Base-by-base conservation (phyloP, 2,888 invertebrate species). In the Myathropa florea region DNA sequence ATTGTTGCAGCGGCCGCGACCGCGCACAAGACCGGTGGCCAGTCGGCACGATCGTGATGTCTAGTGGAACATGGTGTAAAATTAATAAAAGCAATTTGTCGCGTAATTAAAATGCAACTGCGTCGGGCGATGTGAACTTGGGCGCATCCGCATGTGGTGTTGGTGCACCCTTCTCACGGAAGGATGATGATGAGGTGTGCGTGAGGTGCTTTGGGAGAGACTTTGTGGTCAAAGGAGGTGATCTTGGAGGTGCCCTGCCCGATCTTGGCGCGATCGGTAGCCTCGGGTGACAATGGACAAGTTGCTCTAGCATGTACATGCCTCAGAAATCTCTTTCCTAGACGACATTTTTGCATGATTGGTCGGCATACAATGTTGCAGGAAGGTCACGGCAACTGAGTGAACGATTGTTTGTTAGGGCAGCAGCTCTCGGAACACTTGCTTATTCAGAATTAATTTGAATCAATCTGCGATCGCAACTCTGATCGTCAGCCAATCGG, bases 81-180 rank as follows among this genome's bases (percentile, higher is more conserved):
- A 83, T 86, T 70, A 83, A 86, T 86, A 83, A 83, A 86, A 79
- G 86, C 79, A 86, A 86, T 86, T 86, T 86, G 86, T 86, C 86
- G 67, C 78, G 63, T 79, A 86, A 86, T 86, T 86, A 86, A 86
- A 86, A 86, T 86, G 86, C 86, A 70, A 67, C 61, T 75, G 59
- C 26, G 75, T 78, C 75, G 83, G 75, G 78, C 73, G 59, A 73
- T 64, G 72, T 68, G 77, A 81, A 73, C 76, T 68, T 81, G 81
- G 72, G 67, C 68, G 77, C 85, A 84, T 77, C 82, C 81, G 81
- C 63, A 76, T 57, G 57, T 6, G 57, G 9, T 23, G 10, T n/a
- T 53, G n/a, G 18, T 4, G 10, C 0, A 30, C 24, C 23, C 57
- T n/a, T n/a, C n/a, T n/a, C n/a, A n/a, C n/a, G n/a, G n/a, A n/a